phyloP scores from a whole-genome alignment of 1,140 invertebrate species.

The Rhyzopertha dominica region DNA sequence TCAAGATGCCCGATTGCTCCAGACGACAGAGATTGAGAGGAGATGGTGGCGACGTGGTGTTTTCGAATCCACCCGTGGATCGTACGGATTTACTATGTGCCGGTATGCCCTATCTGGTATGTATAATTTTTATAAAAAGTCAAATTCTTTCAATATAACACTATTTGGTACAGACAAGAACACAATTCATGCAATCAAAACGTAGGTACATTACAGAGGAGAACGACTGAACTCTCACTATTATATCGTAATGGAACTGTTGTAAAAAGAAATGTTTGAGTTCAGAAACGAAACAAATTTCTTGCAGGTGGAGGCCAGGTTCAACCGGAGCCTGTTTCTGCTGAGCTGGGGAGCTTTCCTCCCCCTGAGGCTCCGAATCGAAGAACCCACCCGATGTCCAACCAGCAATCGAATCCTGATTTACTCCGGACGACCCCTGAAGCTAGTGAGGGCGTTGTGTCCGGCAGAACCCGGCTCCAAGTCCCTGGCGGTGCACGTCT shows the following conservation, averaged over 20 bases:
- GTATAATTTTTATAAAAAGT: too few relatives aligned
- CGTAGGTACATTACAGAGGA: too few relatives aligned
- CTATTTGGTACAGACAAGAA: too few relatives aligned
- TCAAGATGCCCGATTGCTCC: conserved; percentile 60
- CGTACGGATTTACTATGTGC: conserved; percentile 62
- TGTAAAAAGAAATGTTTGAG: too few relatives aligned
- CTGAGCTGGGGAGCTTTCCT: conserved; percentile 66
- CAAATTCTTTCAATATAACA: too few relatives aligned
- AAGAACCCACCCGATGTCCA: conserved; percentile 55
- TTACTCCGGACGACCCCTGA: conserved; percentile 57
- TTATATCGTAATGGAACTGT: too few relatives aligned
- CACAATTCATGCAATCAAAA: too few relatives aligned
- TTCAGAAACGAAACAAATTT: too few relatives aligned
- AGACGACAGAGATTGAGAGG: conserved; percentile 59
- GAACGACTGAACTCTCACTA: too few relatives aligned
- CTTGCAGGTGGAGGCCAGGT: conserved; percentile 66
- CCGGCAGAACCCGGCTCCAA: conserved; percentile 61
- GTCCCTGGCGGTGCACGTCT: conserved; percentile 65
- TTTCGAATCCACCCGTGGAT: conserved; percentile 55
- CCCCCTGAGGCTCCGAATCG: conserved; percentile 48
- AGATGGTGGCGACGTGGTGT: conserved; percentile 57
- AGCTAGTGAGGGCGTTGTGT: conserved; percentile 68
- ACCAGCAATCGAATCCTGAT: conserved; percentile 58
- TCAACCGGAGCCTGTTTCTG: conserved; percentile 68
- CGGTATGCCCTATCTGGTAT: conserved; percentile 68